A percentile compares a stretch with the other conserved stretches of the same genome.
These are phyloP conservation scores for Hemicentrotus pulcherrimus DNA, from an alignment of 35 echinoderm and acorn worm species.

Conservation along the genomic window DNA sequence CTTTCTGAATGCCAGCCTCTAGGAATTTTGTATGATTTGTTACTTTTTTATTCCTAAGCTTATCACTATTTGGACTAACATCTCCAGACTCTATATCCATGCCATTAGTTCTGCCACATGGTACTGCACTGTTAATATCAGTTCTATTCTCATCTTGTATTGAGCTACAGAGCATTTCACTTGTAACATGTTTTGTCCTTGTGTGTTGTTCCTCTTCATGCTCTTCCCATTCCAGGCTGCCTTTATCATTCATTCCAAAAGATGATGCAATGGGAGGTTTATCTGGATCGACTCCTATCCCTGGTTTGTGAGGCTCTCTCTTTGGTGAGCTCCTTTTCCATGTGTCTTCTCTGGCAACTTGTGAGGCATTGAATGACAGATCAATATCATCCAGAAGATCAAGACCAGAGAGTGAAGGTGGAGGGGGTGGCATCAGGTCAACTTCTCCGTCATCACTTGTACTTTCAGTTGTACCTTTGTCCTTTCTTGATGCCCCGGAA, in stretches of 20 bases:
- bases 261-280: not conserved
- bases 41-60: no score
- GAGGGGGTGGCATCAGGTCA: conserved; percentile 59
- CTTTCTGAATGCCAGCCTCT: not conserved
- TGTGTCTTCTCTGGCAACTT: conserved; percentile 27
- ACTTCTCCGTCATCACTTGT: not conserved
- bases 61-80: no score
- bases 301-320: not conserved
- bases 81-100: not conserved
- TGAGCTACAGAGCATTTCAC: not conserved
- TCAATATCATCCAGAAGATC: conserved; percentile 90
- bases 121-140: not conserved
- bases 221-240: not conserved
- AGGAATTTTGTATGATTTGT: not conserved
- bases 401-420: conserved; percentile 78
- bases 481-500: not conserved
- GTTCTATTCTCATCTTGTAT: not conserved
- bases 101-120: not conserved
- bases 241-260: not conserved
- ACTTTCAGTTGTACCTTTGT: not conserved
- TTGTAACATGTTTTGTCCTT: not conserved
- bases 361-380: conserved; percentile 40
- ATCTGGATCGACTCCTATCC: not conserved
- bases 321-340: not conserved
- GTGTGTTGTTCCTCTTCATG: not conserved